Base-by-base conservation (phyloP, 2,888 invertebrate genomes). In the Macrophya alboannulata region DNA sequence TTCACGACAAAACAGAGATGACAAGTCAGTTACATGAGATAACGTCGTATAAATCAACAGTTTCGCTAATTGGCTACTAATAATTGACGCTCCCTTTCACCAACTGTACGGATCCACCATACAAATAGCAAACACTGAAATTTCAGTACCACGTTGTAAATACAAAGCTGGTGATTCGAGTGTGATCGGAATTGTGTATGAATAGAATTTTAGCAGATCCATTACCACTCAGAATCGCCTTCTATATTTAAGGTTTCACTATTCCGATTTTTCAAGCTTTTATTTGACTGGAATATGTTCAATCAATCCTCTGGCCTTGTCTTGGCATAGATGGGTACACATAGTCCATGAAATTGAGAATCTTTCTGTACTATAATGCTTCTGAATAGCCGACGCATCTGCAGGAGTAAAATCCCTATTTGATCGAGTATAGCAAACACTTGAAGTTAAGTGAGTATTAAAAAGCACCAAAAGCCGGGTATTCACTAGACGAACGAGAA, bases 11-110 rank as follows among this genome's bases (percentile, higher is more conserved):
- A 25, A 74, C 45, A 25, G 76, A 40, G 31, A 77, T 12, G 25
- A 10, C 21, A n/a, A 77, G 6, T 55, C 43, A 48, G 76, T 77
- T 17, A 8, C 40, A 55, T 59, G 55, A 37, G 15, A 48, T 37
- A 55, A 40, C 48, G 9, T n/a, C 17, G 21, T 74, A 43, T 74
- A 74, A 48, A 45, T 74, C 74, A 45, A 21, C 74, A 45, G 40
- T 76, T 76, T 76, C 76, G 40, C 48, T 76, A 76, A 76, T 76
- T n/a, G 40, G 71, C 37, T 71, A 71, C 37, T 71, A 71, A 71
- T 71, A 71, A n/a, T 40, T 71, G 40, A 71, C 71, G 31, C 40
- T 15, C 17, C 40, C 71, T 71, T 40, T 40, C 71, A n/a, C 37
- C 5, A 71, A 71, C 71, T 71, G 31, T 65, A 62, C 62, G 12